These are phyloP conservation scores for Zaprionus lachaisei DNA, from an alignment of 1,140 invertebrate genomes.

Conservation along the genomic window DNA sequence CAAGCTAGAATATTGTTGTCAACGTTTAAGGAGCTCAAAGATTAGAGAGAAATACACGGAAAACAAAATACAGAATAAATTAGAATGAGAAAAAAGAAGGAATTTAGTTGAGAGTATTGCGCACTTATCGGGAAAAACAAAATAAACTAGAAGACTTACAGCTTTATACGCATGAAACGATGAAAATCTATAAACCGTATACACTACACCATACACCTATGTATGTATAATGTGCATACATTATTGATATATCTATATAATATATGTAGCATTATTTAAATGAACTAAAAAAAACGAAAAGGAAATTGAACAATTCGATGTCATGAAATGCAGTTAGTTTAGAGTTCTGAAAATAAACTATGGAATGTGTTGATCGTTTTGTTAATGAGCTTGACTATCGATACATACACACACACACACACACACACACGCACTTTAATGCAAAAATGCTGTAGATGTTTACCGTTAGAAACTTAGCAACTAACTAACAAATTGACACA, in stretches of 20 bases:
- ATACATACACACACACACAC: neutral
- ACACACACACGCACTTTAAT: constrained; percentile 10
- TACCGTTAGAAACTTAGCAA: constrained; percentile 31
- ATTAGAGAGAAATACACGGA: constrained; percentile 29
- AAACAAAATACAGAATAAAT: neutral
- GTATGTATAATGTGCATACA: constrained; percentile 29
- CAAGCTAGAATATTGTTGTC: constrained; percentile 39
- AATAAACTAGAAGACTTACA: constrained; percentile 81
- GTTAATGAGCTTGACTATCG: constrained; percentile 2
- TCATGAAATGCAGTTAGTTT: constrained; percentile 61
- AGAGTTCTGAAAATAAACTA: constrained; percentile 32
- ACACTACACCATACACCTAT: constrained; percentile 42
- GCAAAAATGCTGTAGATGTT: constrained; percentile 69
- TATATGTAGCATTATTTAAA: constrained; percentile 76
- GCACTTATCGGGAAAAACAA: constrained; percentile 66
- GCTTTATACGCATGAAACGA: constrained; percentile 77
- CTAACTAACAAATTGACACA: constrained; percentile 29
- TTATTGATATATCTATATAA: constrained; percentile 14
- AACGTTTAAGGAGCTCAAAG: constrained; percentile 26
- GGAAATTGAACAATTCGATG: constrained; percentile 46
- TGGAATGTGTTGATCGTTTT: constrained; percentile 16
- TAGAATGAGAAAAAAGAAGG: constrained; percentile 39
- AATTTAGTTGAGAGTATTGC: constrained; percentile 75
- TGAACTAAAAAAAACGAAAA: constrained; percentile 46
- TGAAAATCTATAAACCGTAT: constrained; percentile 64